phyloP scores from a whole-genome alignment of 1,140 invertebrate genomes.

The Zelostemma sp. region DNA sequence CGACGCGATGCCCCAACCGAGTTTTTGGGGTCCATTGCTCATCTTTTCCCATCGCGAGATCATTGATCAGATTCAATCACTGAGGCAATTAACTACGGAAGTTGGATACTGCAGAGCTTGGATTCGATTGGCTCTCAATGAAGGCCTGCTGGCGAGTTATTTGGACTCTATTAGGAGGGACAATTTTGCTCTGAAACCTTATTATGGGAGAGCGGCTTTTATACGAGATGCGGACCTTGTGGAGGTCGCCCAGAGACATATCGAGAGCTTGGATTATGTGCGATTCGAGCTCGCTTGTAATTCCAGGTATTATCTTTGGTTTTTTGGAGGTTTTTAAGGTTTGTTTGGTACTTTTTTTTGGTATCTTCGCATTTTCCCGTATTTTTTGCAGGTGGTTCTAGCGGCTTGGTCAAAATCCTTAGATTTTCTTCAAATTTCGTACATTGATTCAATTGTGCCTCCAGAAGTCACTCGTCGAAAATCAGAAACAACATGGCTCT shows the following conservation, averaged over 20 bases:
- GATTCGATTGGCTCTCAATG: constrained; percentile 90
- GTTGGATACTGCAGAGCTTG: constrained; percentile 92
- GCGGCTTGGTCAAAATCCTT: no score
- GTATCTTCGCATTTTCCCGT: no score
- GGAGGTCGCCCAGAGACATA: constrained; percentile 80
- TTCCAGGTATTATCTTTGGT: constrained; percentile 72
- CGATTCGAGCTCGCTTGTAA: constrained; percentile 87
- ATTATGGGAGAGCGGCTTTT: constrained; percentile 84
- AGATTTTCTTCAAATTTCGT: no score
- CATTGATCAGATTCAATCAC: constrained; percentile 80
- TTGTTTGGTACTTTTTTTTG: no score
- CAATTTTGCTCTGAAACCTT: constrained; percentile 78
- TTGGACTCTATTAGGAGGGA: constrained; percentile 82
- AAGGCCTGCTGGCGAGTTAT: constrained; percentile 88
- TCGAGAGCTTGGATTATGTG: constrained; percentile 85
- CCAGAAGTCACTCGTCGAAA: no score
- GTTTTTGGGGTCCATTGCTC: constrained; percentile 89
- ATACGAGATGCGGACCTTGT: constrained; percentile 83
- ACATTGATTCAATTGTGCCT: no score
- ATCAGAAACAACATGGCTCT: no score
- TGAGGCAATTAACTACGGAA: constrained; percentile 84
- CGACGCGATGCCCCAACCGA: constrained; percentile 84
- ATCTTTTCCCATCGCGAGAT: constrained; percentile 89
- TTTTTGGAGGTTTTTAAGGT: no score
- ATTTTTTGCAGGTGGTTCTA: no score